Conservation (phyloP, 2,888 invertebrate species). For the Calephelis perditalis region DNA sequence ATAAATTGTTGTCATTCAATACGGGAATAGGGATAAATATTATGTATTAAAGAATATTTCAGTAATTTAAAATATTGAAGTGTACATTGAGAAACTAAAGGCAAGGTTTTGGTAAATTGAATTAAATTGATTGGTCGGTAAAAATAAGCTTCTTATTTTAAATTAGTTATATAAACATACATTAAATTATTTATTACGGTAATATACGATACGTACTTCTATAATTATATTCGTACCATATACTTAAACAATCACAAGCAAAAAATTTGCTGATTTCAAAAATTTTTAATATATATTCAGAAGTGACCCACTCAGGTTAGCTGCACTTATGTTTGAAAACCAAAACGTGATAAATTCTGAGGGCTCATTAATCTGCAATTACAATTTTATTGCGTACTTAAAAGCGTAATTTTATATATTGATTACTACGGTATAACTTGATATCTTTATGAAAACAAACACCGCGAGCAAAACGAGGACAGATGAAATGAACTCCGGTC, state of each 20-base stretch:
- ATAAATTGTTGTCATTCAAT: conserved; percentile 11
- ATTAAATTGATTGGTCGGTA: no score
- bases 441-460: conserved; percentile 26
- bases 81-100: background rate
- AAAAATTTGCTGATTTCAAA: no score
- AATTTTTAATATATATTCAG: background rate
- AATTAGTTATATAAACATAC: no score
- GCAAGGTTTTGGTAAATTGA: no score
- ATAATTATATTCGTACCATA: no score
- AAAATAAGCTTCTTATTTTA: no score
- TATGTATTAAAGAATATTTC: conserved; percentile 4
- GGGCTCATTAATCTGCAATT: conserved; percentile 1
- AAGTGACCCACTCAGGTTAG: background rate
- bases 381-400: conserved; percentile 4
- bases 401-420: conserved; percentile 9
- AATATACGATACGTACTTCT: no score
- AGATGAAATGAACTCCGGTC: conserved; percentile 17
- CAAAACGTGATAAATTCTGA: background rate
- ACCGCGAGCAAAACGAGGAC: conserved; percentile 25
- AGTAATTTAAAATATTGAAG: background rate
- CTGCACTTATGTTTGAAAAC: no score
- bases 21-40: conserved; percentile 7
- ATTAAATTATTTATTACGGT: no score
- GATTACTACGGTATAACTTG: conserved; percentile 13
- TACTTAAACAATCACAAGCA: no score